A percentile compares a stretch with the other conserved stretches of the same genome.
Evolutionary conservation across 1,140 invertebrate species (phyloP).

Genomic region (Pogonognathellus flavescens): DNA sequence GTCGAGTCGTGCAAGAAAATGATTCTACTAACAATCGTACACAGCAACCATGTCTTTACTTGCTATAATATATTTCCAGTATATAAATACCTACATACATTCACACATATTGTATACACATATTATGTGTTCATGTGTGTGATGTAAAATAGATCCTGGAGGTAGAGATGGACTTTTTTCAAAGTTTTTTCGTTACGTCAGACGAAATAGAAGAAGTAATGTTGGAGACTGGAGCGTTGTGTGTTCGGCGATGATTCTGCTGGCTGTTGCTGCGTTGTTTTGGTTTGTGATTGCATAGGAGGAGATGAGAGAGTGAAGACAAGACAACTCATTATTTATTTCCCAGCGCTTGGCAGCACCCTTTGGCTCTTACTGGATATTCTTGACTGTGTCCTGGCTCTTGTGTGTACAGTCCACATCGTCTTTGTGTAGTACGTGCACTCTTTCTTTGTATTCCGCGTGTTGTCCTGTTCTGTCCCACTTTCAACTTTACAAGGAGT

Average conservation of each 20-base stretch:
- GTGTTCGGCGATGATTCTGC: background rate
- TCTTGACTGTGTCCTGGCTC: background rate
- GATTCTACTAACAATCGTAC: background rate
- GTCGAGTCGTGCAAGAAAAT: background rate
- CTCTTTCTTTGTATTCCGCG: background rate
- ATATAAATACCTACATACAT: no score
- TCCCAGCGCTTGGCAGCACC: conserved; percentile 22
- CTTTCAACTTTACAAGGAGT: conserved; percentile 20
- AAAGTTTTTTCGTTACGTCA: background rate
- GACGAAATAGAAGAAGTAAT: background rate
- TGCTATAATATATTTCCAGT: background rate
- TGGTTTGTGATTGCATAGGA: conserved; percentile 33
- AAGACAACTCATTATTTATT: conserved; percentile 50
- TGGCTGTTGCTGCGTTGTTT: background rate
- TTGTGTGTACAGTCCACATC: conserved; percentile 5
- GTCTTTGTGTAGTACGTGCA: background rate
- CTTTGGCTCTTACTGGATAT: conserved; percentile 8
- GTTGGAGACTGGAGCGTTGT: background rate
- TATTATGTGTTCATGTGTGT: no score
- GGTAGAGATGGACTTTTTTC: background rate
- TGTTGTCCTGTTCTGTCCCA: conserved; percentile 28
- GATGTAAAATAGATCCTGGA: background rate
- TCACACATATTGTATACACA: no score
- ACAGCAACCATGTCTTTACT: background rate
- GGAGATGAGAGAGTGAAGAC: conserved; percentile 41